phyloP scores from a whole-genome alignment of 2,888 invertebrate genomes.

The Adelphocoris suturalis region DNA sequence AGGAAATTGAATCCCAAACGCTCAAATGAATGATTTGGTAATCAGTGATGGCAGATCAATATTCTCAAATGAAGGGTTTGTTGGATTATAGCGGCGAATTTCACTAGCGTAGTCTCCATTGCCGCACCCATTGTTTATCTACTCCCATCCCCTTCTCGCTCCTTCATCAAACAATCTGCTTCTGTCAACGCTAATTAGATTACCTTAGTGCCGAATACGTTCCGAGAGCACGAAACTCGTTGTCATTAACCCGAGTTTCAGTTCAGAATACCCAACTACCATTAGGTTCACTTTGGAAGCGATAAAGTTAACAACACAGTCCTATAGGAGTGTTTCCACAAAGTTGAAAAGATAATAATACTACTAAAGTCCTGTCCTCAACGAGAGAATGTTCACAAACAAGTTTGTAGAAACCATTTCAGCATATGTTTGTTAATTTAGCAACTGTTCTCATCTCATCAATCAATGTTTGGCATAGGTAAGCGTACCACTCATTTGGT shows the following conservation, averaged over 20 bases:
- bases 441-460: too few relatives aligned
- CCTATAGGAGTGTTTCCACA: background rate
- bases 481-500: too few relatives aligned
- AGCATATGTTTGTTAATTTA: too few relatives aligned
- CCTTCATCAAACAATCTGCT: slow-evolving; percentile 25
- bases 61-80: background rate
- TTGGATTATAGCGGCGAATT: background rate
- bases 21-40: background rate
- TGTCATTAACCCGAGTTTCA: slow-evolving; percentile 35
- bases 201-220: slow-evolving; percentile 11
- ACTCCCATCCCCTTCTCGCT: background rate
- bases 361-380: background rate
- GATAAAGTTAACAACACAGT: slow-evolving; percentile 27
- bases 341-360: slow-evolving; percentile 17
- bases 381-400: too few relatives aligned
- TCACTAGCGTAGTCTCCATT: background rate
- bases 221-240: slow-evolving; percentile 6
- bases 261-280: background rate
- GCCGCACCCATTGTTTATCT: slow-evolving; percentile 24
- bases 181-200: slow-evolving; percentile 23
- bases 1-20: too few relatives aligned
- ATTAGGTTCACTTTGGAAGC: slow-evolving; percentile 37
- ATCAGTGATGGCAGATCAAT: background rate
- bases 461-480: too few relatives aligned
- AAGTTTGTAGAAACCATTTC: too few relatives aligned